Evolutionary conservation across 64 coral and sea anemone genomes (phyloP), one percentile per base, ranked within the genome.

Genomic region (Orbicella faveolata): DNA sequence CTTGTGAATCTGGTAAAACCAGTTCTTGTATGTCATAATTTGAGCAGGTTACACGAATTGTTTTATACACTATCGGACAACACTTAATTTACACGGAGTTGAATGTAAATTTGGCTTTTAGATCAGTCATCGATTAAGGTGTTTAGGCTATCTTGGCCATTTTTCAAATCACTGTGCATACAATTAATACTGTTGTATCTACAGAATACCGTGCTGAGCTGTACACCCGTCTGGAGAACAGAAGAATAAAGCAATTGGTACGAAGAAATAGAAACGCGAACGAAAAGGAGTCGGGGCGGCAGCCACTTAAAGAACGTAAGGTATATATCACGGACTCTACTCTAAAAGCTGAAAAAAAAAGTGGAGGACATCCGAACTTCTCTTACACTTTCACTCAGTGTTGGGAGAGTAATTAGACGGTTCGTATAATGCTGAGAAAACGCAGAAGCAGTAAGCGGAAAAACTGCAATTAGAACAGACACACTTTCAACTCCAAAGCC

Each of bases 181-280:
- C 30, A n/a, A 10, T 70, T n/a, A 11, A 26, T 25, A 26, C 25
- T 39, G 55, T 25, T 85, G 2, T 72, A 3, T 52, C 23, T 33
- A 14, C 66, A 85, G 82, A 85, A 85, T 85, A 85, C 15, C 65
- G 82, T 41, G 82, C 82, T 13, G 41, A 52, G 65, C 44, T 85
- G 21, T 85, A 85, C 21, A 85, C 63, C 15, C 82, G 82, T 8
- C 37, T 85, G 64, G 82, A 85, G 21, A 52, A 72, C 64, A 85
- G 37, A 20, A 85, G 65, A 85, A 36, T 72, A 72, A 85, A 85
- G 51, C 82, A 72, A 62, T 23, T 85, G 19, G 41, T 21, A 44
- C 82, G 82, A 21, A 34, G 39, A 85, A 85, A 73, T 13, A 70
- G 82, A 48, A 70, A 85, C 33, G 35, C 9, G 4, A 52, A 72